Conservation (phyloP, 2,888 invertebrate genomes). For the Falcaria lacertinaria region DNA sequence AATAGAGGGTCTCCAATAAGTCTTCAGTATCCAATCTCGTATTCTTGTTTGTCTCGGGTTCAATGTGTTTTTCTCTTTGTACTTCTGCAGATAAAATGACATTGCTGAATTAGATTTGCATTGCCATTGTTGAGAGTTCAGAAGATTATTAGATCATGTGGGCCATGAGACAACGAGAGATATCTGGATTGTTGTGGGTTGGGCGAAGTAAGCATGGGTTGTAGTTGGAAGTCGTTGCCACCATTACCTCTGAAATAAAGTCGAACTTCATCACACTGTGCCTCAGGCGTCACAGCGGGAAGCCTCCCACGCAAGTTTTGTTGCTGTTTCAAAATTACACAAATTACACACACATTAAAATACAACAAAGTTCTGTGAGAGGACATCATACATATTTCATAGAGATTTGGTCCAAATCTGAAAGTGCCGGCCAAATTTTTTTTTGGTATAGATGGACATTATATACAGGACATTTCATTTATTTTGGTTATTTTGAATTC, state of each 20-base stretch:
- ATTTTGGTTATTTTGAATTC: too few relatives aligned
- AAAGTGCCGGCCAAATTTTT: too few relatives aligned
- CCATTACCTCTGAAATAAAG: conserved; percentile 79
- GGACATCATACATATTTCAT: too few relatives aligned
- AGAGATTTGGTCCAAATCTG: too few relatives aligned
- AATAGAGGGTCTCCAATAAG: conserved; percentile 78
- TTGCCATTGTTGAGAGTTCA: conserved; percentile 29
- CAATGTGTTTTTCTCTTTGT: conserved; percentile 68
- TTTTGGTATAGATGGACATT: too few relatives aligned
- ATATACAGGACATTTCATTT: too few relatives aligned
- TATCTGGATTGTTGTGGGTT: conserved; percentile 81
- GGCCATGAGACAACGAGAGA: conserved; percentile 82
- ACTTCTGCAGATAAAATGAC: conserved; percentile 78
- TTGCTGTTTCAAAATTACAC: conserved; percentile 53
- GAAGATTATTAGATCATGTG: conserved; percentile 78
- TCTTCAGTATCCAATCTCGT: conserved; percentile 68
- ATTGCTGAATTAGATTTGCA: conserved; percentile 56
- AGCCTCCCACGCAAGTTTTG: conserved; percentile 54
- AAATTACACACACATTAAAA: not conserved
- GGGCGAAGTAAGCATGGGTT: conserved; percentile 73
- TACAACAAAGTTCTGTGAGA: not conserved
- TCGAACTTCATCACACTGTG: conserved; percentile 71
- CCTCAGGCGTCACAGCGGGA: conserved; percentile 48
- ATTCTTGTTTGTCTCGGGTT: conserved; percentile 73
- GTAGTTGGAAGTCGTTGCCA: conserved; percentile 69